Evolutionary conservation across 2,888 invertebrate species (phyloP), one percentile per base, ranked within the genome.

Genomic region (Amiota communis): DNA sequence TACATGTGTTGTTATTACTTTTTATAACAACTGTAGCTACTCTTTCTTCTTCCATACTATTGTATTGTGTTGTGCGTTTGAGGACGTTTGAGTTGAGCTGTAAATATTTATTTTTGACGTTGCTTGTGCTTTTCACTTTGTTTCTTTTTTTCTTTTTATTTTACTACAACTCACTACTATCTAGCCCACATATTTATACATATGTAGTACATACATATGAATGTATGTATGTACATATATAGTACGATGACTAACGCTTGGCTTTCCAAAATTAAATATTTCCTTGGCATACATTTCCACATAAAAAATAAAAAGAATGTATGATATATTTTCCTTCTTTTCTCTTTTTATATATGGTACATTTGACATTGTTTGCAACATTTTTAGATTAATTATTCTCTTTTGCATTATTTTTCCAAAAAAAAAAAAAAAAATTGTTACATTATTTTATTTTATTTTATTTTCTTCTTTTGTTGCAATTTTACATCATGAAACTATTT

Each of bases 231-330:
- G 15, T 57, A 20, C n/a, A 12, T n/a, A n/a, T 51, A 12, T n/a
- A 51, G 12, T 12, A 51, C 12, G 2, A n/a, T 51, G 53, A 17
- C 17, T 59, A 9, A 11, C 17, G 23, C 17, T 65, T 65, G 46
- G n/a, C 67, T 76, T 72, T 74, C 72, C 47, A 68, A 74, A 73
- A 78, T 80, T 74, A 78, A 78, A 77, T 75, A 76, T 79, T 78
- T 78, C 72, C 81, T 79, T 80, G 76, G 80, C 79, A 80, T 64
- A 79, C 78, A 78, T 80, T 77, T 75, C 74, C 72, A 15, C 61
- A 36, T 6, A 36, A 2, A 36, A 2, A 36, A 36, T 4, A 36
- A 36, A 36, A 2, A 36, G 36, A 36, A 36, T 36, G 8, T 36
- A 6, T 36, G 36, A 36, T 0, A 36, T 59, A 17, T 59, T n/a